Conservation (phyloP, 2,797 vertebrate species). For the Galaxias olidus region DNA sequence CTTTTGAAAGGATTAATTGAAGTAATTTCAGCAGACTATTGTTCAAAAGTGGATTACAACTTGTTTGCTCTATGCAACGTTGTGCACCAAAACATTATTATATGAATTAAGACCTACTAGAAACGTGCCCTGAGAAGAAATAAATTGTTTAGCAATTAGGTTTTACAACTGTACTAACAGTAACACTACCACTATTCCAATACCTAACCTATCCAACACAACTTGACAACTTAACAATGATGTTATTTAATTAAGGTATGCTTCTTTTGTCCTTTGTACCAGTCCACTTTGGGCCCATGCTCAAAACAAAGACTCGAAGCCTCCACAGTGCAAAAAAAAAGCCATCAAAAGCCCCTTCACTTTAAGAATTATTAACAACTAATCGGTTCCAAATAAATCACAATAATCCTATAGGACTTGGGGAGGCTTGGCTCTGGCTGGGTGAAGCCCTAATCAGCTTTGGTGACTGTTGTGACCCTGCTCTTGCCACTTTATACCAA, state of each 20-base stretch:
- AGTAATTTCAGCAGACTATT: too few relatives aligned
- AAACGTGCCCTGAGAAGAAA: too few relatives aligned
- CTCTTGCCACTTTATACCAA: constrained; percentile 55
- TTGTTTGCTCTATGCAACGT: too few relatives aligned
- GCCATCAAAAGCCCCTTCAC: constrained; percentile 64
- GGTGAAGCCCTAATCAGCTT: constrained; percentile 69
- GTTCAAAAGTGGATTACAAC: too few relatives aligned
- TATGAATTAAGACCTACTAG: too few relatives aligned
- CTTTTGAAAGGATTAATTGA: too few relatives aligned
- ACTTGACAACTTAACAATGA: constrained; percentile 20
- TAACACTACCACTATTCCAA: background rate
- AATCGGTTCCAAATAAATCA: constrained; percentile 73
- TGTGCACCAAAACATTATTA: too few relatives aligned
- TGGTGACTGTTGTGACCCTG: constrained; percentile 70
- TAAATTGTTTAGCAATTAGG: too few relatives aligned
- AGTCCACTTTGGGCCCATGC: constrained; percentile 14
- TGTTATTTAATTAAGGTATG: constrained; percentile 25
- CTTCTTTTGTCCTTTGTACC: constrained; percentile 11
- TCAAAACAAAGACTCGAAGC: constrained; percentile 25
- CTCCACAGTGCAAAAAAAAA: constrained; percentile 64
- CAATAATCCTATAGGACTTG: constrained; percentile 61
- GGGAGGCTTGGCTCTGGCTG: constrained; percentile 40
- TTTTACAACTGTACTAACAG: too few relatives aligned
- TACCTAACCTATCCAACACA: background rate
- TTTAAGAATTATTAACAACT: constrained; percentile 75